Conservation (phyloP, 2,113 vertebrate genomes). For the Lipophrys pholis region DNA sequence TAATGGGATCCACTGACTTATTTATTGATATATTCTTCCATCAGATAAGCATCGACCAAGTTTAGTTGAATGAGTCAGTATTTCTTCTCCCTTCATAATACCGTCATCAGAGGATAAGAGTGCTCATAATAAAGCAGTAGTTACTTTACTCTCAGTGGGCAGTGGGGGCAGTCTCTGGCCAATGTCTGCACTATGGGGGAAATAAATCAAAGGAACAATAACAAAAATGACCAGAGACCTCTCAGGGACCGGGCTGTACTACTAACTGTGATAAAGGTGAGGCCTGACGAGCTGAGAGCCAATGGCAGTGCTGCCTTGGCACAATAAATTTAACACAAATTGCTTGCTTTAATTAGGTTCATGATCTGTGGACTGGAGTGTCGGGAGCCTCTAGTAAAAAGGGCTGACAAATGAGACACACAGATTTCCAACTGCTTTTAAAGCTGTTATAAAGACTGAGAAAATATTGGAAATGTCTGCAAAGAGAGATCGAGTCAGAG, state of each 20-base stretch:
- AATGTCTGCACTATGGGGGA: slow-evolving; percentile 55
- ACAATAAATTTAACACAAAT: slow-evolving; percentile 81
- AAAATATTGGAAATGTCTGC: slow-evolving; percentile 67
- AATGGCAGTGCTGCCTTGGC: slow-evolving; percentile 44
- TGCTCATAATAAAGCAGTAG: slow-evolving; percentile 61
- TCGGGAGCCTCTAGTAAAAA: slow-evolving; percentile 74
- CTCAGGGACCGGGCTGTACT: slow-evolving; percentile 43
- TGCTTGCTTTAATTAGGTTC: slow-evolving; percentile 83
- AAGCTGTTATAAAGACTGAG: slow-evolving; percentile 75
- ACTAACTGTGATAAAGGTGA: slow-evolving; percentile 65
- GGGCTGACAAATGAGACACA: slow-evolving; percentile 74
- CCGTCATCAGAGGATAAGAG: slow-evolving; percentile 56
- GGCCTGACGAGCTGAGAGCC: slow-evolving; percentile 63
- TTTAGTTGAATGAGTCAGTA: slow-evolving; percentile 1
- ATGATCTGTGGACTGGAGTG: slow-evolving; percentile 77
- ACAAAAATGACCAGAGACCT: slow-evolving; percentile 72
- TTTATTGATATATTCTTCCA: slow-evolving; percentile 19
- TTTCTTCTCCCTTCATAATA: slow-evolving; percentile 54
- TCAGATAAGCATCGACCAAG: no score
- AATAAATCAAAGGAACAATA: slow-evolving; percentile 81
- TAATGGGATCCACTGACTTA: slow-evolving; percentile 7
- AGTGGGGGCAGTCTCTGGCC: slow-evolving; percentile 49
- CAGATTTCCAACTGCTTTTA: slow-evolving; percentile 66
- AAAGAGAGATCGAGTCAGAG: slow-evolving; percentile 60
- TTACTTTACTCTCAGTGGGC: slow-evolving; percentile 65